Base-by-base conservation (phyloP, 2,888 invertebrate species). In the Encarsia formosa region DNA sequence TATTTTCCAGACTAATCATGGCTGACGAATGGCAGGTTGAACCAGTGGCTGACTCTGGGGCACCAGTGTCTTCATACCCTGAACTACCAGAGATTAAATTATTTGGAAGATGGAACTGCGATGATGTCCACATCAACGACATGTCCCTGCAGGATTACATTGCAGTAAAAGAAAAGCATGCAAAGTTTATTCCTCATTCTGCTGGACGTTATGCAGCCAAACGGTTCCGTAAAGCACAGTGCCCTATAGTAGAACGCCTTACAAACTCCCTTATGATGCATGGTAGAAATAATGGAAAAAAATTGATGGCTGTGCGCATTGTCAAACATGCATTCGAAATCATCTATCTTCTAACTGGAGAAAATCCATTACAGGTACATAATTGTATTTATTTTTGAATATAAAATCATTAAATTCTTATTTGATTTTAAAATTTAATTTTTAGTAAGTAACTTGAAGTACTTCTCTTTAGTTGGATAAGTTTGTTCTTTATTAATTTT, bases 281-380 rank as follows among this genome's bases (percentile, higher is more conserved):
- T 76, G 99, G 99, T 18, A 86, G 99, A 64, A 99, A 99, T 80
- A 99, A 99, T 74, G 99, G 98, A 71, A 99, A 99, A 79, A 99
- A 99, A 77, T 79, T 99, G 61, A 92, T 99, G 96, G 91, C 99
- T 46, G 95, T 98, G 48, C 84, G 99, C 60, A 99, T 99, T 72
- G 95, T 99, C 16, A 98, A 97, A 76, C 99, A 99, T 75, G 92
- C 98, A 2, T 99, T 99, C 77, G 99, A 99, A 81, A 99, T 99
- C 74, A 99, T 99, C 70, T 94, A 92, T 70, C 80, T 93, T 68
- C 78, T 93, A 16, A 92, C 92, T 62, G 91, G 89, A 55, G 92
- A 92, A 74, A 89, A 89, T 71, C 89, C 89, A 42, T 78, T 89
- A 43, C 88, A 89, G 79, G 89, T 90, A 73, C 9, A 15, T 34